phyloP scores from a whole-genome alignment of 2,888 invertebrate genomes.

The Ormyrus pomaceus region DNA sequence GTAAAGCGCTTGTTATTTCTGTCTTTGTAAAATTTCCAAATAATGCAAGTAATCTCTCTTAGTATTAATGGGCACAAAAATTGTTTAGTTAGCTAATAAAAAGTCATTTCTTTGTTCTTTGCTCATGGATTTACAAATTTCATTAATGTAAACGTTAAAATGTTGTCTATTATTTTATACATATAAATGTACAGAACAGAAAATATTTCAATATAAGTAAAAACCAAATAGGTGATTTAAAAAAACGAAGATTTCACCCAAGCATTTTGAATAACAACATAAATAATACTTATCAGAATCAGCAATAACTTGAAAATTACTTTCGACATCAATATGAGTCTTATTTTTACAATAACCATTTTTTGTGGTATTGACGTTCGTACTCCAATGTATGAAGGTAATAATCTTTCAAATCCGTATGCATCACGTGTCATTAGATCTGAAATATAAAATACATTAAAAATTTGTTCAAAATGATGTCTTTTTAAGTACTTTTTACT shows the following conservation, averaged over 20 bases:
- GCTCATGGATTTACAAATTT: constrained; percentile 47
- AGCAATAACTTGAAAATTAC: constrained; percentile 52
- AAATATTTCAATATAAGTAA: constrained; percentile 34
- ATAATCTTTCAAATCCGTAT: constrained; percentile 55
- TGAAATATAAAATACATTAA: constrained; percentile 15
- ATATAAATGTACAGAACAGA: constrained; percentile 53
- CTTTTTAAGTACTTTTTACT: too few relatives aligned
- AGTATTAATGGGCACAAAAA: constrained; percentile 35
- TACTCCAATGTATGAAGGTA: constrained; percentile 41
- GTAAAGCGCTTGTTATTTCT: constrained; percentile 39
- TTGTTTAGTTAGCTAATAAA: constrained; percentile 41
- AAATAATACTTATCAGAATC: constrained; percentile 54
- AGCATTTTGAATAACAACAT: constrained; percentile 52
- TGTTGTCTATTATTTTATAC: constrained; percentile 41
- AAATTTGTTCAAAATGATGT: neutral
- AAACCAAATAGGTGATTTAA: constrained; percentile 40
- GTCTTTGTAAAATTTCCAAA: constrained; percentile 39
- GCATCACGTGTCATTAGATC: constrained; percentile 46
- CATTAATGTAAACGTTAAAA: constrained; percentile 35
- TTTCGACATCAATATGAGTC: constrained; percentile 57
- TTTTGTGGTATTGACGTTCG: constrained; percentile 50
- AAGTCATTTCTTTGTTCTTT: constrained; percentile 46
- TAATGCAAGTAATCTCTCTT: constrained; percentile 40
- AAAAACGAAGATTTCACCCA: constrained; percentile 50
- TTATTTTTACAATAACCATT: constrained; percentile 51